Base-by-base conservation (phyloP, 2,888 invertebrate genomes). In the Dasysyrphus albostriatus region DNA sequence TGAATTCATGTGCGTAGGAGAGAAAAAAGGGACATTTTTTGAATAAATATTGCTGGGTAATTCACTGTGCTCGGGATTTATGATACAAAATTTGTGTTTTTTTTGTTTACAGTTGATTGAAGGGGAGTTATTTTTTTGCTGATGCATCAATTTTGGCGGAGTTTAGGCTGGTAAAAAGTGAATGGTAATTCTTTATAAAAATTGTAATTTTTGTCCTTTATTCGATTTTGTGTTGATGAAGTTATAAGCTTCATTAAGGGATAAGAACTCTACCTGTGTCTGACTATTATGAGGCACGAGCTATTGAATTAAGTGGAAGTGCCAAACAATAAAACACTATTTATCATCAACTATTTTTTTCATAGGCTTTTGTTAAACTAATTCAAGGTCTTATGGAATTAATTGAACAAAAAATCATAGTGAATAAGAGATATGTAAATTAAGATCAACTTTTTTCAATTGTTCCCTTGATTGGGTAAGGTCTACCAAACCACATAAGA, bases 1-100 rank as follows among this genome's bases (percentile, higher is more conserved):
- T 44, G 39, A 59, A 59, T 56, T 51, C 47, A 39, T 39, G 58
- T 49, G 72, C 49, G 49, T 44, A 65, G 56, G 47, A 73, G 44
- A 32, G 49, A 16, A 56, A 69, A 69, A 47, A 69, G 58, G 51
- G 10, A 39, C 14, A 29, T 39, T 34, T 34, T 37, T 58, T 29
- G 56, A 34, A 32, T 58, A 32, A 61, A 39, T 39, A 61, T 39
- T 4, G 29, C 47, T 51, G 51, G 16, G 39, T 44, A 44, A 24
- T 37, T 3, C 42, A 58, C 24, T 37, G 8, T n/a, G 34, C 7
- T 32, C 24, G 34, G 44, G 47, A 65, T 67, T 73, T 65, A 73
- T 77, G 58, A 49, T 54, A 44, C n/a, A 19, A 29, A 73, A 42
- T 61, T 39, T 44, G 51, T 16, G 70, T 49, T 58, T 51, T 19